phyloP scores from a whole-genome alignment of 2,797 vertebrate genomes.

The Tragelaphus eurycerus region DNA sequence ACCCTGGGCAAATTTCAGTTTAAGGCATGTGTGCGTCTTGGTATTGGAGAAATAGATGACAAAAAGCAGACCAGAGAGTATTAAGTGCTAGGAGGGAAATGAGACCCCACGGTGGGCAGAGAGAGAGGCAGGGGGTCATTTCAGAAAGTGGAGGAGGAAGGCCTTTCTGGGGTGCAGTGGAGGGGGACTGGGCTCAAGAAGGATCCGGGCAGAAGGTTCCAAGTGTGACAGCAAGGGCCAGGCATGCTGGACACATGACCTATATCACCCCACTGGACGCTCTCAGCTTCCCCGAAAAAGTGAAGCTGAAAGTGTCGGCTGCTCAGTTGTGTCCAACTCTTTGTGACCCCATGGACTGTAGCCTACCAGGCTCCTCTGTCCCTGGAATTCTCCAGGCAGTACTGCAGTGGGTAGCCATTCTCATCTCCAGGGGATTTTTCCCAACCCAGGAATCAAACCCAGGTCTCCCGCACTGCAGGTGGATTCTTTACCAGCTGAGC shows the following conservation, averaged over 20 bases:
- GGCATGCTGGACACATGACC: not conserved
- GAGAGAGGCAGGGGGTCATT: no score
- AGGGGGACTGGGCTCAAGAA: not conserved
- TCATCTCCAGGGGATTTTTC: not conserved
- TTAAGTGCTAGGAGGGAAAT: not conserved
- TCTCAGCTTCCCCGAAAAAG: not conserved
- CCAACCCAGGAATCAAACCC: not conserved
- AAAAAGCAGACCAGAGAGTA: not conserved
- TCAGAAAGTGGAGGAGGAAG: not conserved
- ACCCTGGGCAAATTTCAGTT: not conserved
- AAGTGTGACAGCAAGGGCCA: not conserved
- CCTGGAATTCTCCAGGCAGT: not conserved
- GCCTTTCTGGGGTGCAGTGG: not conserved
- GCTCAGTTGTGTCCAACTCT: not conserved
- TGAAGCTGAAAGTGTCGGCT: no score
- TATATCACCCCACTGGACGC: fast-evolving
- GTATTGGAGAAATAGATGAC: not conserved
- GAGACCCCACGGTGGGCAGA: not conserved
- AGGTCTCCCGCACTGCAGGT: not conserved
- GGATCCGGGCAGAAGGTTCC: not conserved
- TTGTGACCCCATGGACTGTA: not conserved
- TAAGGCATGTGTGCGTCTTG: not conserved
- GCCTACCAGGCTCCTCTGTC: not conserved
- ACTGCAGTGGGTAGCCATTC: not conserved
- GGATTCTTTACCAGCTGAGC: not conserved